Evolutionary conservation across 2,113 vertebrate species (phyloP), one percentile per base, ranked within the genome.

Genomic region (Gymnogyps californianus): DNA sequence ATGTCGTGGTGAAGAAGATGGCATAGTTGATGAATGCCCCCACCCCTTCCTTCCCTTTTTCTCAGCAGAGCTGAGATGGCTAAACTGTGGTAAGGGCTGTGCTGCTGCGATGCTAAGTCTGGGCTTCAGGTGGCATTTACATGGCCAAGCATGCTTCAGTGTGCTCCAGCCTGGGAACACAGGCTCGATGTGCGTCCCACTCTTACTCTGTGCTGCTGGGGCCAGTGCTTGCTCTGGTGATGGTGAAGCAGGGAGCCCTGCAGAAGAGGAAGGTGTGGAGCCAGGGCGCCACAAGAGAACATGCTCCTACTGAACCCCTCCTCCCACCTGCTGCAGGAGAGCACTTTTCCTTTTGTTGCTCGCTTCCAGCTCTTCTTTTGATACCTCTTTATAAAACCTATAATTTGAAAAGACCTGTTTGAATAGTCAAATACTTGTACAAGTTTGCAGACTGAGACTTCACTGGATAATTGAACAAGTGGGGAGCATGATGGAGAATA

Each of bases 41-140:
- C 89, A 42, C 93, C 84, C 58, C 85, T 96, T 96, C 96, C 94
- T 96, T 97, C 94, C 96, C 58, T 88, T 95, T 95, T 91, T 79
- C 47, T 84, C 74, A 87, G 57, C 65, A 82, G 40, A 62, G 74
- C 54, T 29, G 62, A 83, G 55, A 14, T 87, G 78, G 54, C 87
- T 74, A 10, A 89, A 32, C 54, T 54, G 46, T 70, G 78, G 61
- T 69, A 61, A 85, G 40, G 44, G 11, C 54, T 29, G 9, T 40
- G 58, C 78, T 83, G 44, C 62, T 54, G 0, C 9, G 2, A 0
- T 61, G 25, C 25, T 6, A 1, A 29, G 20, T 25, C 18, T 64
- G 74, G 25, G 52, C 47, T 90, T 64, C 28, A 26, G 78, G 54
- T 69, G 87, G 15, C 66, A 9, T 88, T 79, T 67, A 10, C 7